Evolutionary conservation across 2,113 vertebrate genomes (phyloP), one percentile per base, ranked within the genome.

Genomic region (Verasper variegatus): DNA sequence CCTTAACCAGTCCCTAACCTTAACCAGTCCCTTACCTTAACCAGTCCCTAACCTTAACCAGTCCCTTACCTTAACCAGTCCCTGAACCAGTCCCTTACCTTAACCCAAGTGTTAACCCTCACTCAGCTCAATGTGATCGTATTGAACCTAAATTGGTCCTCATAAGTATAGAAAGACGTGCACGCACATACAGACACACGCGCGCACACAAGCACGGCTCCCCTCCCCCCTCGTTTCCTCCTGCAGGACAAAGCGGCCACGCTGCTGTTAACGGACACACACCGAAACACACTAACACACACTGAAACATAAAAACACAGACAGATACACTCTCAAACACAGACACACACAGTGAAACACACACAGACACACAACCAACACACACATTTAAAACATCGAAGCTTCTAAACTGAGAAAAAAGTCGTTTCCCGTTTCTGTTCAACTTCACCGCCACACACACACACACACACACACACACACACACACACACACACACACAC

Each of bases 201-300:
- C 66, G 45, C 60, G 49, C 63, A 45, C 64, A 58, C 68, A 68
- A 64, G 15, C 71, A 24, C 4, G 1, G 47, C 23, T 54, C 87
- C 83, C 90, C 88, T 87, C 91, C 91, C 86, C 87, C 21, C 70
- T 61, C 63, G 77, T 71, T 91, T 90, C 88, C 89, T 91, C 83
- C 82, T 84, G 54, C 80, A 90, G 88, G 90, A 92, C 90, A 92
- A 92, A 92, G 90, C 90, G 78, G 87, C 90, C 89, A 92, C 90
- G 89, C 84, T 90, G 90, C 81, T 68, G 76, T 58, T 80, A 75
- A 82, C 79, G 80, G 76, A 85, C 80, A 69, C 76, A 51, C 37
- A 58, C 52, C 2, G 0, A 64, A 21, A 75, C 54, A 31, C 45
- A 8, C 23, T 24, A 37, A 31, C 23, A 66, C 13, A 45, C 24